Evolutionary conservation across 2,888 invertebrate genomes (phyloP).

Genomic region (Lobophora halterata): DNA sequence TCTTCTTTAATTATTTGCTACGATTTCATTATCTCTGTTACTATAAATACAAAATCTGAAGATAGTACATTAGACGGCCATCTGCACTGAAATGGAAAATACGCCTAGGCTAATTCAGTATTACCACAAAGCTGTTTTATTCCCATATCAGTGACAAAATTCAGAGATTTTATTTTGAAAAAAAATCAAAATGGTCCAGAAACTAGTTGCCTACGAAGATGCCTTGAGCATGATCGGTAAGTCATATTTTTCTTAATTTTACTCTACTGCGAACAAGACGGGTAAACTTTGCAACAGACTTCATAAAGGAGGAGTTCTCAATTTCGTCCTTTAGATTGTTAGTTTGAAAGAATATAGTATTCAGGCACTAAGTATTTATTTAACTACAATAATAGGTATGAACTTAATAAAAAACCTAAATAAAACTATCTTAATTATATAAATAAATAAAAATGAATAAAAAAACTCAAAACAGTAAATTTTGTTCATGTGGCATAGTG

Average conservation of each 20-base stretch:
- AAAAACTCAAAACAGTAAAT: too few relatives aligned
- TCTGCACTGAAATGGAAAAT: conserved; percentile 17
- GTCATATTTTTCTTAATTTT: conserved; percentile 3
- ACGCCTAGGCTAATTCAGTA: conserved; percentile 6
- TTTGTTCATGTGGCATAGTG: too few relatives aligned
- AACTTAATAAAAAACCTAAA: too few relatives aligned
- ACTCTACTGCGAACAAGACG: not conserved
- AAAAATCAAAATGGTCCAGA: conserved; percentile 35
- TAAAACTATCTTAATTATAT: too few relatives aligned
- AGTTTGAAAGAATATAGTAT: too few relatives aligned
- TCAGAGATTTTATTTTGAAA: not conserved
- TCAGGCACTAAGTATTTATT: too few relatives aligned
- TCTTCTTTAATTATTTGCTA: too few relatives aligned
- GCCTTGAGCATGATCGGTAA: conserved; percentile 52
- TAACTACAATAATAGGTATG: too few relatives aligned
- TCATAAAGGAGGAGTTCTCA: too few relatives aligned
- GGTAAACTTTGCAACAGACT: too few relatives aligned
- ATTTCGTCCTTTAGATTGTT: too few relatives aligned
- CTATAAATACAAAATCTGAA: conserved; percentile 6
- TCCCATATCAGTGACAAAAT: conserved; percentile 6
- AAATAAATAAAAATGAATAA: too few relatives aligned
- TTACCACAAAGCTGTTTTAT: conserved; percentile 13
- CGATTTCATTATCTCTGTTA: not conserved
- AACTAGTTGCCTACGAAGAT: conserved; percentile 47
- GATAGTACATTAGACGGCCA: conserved; percentile 1